phyloP scores from a whole-genome alignment of 1,140 invertebrate genomes.

The Theocolax elegans region DNA sequence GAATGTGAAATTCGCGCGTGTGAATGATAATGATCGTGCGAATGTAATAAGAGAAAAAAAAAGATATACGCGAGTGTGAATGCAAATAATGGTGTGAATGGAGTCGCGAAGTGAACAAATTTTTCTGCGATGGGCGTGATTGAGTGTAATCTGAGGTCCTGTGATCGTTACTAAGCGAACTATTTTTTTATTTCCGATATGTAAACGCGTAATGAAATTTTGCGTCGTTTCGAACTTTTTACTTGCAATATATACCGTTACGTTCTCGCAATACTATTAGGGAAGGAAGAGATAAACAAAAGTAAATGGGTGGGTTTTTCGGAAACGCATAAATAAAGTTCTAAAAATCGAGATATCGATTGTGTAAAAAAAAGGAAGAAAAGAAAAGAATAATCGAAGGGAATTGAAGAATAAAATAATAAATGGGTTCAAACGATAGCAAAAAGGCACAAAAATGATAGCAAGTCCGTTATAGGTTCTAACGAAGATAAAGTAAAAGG shows the following conservation, averaged over 20 bases:
- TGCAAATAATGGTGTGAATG: constrained; percentile 35
- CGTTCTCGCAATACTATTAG: constrained; percentile 68
- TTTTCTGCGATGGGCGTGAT: constrained; percentile 60
- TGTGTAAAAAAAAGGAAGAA: too few species aligned
- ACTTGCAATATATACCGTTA: constrained; percentile 69
- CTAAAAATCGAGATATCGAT: constrained; percentile 31
- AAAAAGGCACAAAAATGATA: constrained; percentile 49
- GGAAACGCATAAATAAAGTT: constrained; percentile 24
- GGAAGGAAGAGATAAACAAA: constrained; percentile 53
- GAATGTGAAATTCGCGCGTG: constrained; percentile 15
- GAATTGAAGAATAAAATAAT: constrained; percentile 51
- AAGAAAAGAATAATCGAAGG: constrained; percentile 29
- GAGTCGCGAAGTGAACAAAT: constrained; percentile 35
- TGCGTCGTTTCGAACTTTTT: constrained; percentile 68
- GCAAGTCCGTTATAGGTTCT: constrained; percentile 56
- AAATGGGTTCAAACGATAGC: constrained; percentile 50
- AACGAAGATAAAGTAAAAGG: constrained; percentile 41
- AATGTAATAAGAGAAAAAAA: constrained; percentile 11
- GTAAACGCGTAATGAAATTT: constrained; percentile 64
- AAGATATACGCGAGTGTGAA: constrained; percentile 16
- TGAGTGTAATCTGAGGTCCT: constrained; percentile 69
- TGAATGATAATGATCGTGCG: constrained; percentile 32
- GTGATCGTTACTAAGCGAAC: constrained; percentile 69
- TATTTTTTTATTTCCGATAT: constrained; percentile 69
- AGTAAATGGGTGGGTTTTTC: constrained; percentile 40